Evolutionary conservation across 2,797 vertebrate species (phyloP), one percentile per base, ranked within the genome.

Genomic region (Argentina silus): DNA sequence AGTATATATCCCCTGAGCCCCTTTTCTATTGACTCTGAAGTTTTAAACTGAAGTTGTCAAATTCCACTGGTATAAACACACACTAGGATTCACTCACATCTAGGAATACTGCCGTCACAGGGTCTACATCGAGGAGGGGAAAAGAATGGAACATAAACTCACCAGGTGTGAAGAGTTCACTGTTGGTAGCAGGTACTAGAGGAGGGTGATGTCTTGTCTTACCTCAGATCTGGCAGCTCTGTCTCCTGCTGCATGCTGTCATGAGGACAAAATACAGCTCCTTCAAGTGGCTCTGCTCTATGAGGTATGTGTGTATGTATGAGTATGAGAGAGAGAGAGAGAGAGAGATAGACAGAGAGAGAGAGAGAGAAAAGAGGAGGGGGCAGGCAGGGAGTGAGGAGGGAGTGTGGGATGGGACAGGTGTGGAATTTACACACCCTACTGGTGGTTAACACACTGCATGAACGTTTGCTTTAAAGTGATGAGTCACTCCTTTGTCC

Each of bases 371-470:
- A 48, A n/a, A 75, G 19, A 53, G 48, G 7, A 42, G 51, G 44
- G 14, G 44, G 21, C 21, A 42, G 56, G 56, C 27, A 44, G 27
- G 27, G 60, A 11, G 75, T 61, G 70, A 6, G 56, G 47, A 23
- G 42, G 19, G 12, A 21, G n/a, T 14, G 55, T 23, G 23, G 36
- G 47, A 88, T 85, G 82, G 84, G 91, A 91, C 89, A 92, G 91
- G 90, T 91, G 90, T 90, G 87, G 90, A 90, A 90, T 91, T 88
- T 89, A 87, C 87, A 85, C 85, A 83, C 85, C 76, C 82, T 72
- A 79, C 83, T 80, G 85, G 85, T 84, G 76, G 78, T 3, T 36
- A 2, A 50, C 27, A 19, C 76, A 79, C 78, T 67, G 45, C 76
- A 78, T 82, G 77, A 75, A 84, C 82, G 75, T 81, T 81, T 84